A percentile compares a stretch with the other conserved stretches of the same genome.
phyloP scores from a whole-genome alignment of 2,888 invertebrate genomes.

The Hypselothyrea guttata region DNA sequence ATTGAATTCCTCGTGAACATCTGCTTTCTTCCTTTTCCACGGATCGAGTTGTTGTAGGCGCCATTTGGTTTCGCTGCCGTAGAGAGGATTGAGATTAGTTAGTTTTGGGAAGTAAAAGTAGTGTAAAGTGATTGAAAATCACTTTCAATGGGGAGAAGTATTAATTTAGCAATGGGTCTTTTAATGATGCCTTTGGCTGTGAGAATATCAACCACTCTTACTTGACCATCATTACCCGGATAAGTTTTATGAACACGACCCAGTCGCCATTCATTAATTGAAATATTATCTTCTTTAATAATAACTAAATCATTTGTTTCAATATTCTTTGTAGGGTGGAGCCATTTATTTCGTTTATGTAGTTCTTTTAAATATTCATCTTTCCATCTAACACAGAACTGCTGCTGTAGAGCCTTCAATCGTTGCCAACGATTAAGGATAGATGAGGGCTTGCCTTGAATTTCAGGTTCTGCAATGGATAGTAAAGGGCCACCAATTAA shows the following conservation, averaged over 20 bases:
- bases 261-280: neutral
- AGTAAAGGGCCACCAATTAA: neutral
- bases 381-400: neutral
- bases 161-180: too few relatives aligned
- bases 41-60: too few relatives aligned
- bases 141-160: too few relatives aligned
- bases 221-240: neutral
- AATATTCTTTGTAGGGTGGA: neutral
- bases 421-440: neutral
- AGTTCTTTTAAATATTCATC: neutral
- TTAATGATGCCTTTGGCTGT: neutral
- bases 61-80: too few relatives aligned
- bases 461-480: neutral
- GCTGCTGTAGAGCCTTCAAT: neutral
- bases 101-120: too few relatives aligned
- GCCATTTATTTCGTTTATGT: neutral
- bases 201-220: neutral
- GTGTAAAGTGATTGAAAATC: too few relatives aligned
- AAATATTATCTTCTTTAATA: constrained; percentile 1
- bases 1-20: too few relatives aligned
- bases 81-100: too few relatives aligned
- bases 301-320: neutral
- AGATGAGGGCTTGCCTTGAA: neutral
- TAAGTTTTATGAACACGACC: neutral
- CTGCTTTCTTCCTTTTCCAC: too few relatives aligned